Evolutionary conservation across 2,797 vertebrate species (phyloP), one percentile per base, ranked within the genome.

Genomic region (Sebastes minor): DNA sequence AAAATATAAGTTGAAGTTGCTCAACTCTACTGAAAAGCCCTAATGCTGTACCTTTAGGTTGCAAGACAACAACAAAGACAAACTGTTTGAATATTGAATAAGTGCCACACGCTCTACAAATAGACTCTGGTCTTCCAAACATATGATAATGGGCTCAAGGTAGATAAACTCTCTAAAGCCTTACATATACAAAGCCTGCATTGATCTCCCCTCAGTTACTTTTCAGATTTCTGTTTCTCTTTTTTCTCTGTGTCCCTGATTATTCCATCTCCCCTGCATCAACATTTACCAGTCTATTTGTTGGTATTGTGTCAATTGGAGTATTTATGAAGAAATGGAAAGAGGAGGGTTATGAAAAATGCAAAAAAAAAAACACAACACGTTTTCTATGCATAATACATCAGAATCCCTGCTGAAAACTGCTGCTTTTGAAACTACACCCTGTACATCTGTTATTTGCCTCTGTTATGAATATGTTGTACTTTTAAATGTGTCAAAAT

Each of bases 271-370:
- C 20, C 28, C 23, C 53, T 75, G 60, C 56, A 57, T 70, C 11
- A 32, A 55, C 22, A 75, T 82, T 33, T 64, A 69, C 10, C 28
- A 56, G 52, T 69, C 20, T 62, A 76, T 73, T 56, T 71, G 38
- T 55, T 86, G 60, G 13, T 62, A 64, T 65, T 62, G 23, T 65
- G 23, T 71, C 25, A 60, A 62, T 35, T 27, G 12, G 13, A 53
- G 35, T 49, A 75, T 28, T 13, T 71, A 9, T 11, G 13, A 52
- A 71, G 60, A 59, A 78, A 71, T 53, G 23, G n/a, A 5, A 35
- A 27, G 9, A 46, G 38, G n/a, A 25, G 3, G 13, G 46, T 42
- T 70, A 35, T 71, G 9, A 35, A 76, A 74, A 66, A 9, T 25
- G 22, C 22, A 28, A 55, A 60, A 57, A 9, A 9, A 42, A 16